phyloP scores from a whole-genome alignment of 2,888 invertebrate genomes.

The Diaperis boleti region DNA sequence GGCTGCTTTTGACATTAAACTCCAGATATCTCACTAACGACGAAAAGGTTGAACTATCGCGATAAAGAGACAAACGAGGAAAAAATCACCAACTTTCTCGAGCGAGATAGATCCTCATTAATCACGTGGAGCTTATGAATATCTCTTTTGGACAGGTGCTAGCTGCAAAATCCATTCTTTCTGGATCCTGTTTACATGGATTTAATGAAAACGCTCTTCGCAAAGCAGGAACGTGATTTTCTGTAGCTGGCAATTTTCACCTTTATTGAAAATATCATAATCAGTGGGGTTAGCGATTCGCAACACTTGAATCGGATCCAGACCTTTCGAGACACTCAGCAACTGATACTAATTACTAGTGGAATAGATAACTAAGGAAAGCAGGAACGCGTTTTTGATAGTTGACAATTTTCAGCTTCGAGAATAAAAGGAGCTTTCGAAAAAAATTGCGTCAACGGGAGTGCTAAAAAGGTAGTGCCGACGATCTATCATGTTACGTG shows the following conservation, averaged over 20 bases:
- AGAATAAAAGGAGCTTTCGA: neutral
- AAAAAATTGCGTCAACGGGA: constrained; percentile 26
- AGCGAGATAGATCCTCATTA: constrained; percentile 39
- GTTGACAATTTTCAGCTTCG: no score
- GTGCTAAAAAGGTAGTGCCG: constrained; percentile 21
- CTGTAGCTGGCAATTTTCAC: neutral
- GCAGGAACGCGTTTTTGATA: no score
- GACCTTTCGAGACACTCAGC: no score
- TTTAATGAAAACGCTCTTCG: constrained; percentile 15
- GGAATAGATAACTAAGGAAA: no score
- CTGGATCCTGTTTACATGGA: constrained; percentile 12
- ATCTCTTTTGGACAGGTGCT: constrained; percentile 34
- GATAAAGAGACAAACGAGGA: constrained; percentile 48
- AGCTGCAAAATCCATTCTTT: constrained; percentile 18
- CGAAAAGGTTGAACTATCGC: constrained; percentile 43
- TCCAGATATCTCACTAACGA: constrained; percentile 43
- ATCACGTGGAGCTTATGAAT: constrained; percentile 43
- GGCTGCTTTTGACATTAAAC: constrained; percentile 41
- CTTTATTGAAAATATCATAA: no score
- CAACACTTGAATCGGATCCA: no score
- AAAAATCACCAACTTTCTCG: constrained; percentile 42
- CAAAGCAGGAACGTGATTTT: constrained; percentile 1
- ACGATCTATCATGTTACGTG: neutral
- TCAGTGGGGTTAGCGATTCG: no score
- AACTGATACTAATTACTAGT: no score